Base-by-base conservation (phyloP, 2,797 vertebrate species). In the Channallabes apus region DNA sequence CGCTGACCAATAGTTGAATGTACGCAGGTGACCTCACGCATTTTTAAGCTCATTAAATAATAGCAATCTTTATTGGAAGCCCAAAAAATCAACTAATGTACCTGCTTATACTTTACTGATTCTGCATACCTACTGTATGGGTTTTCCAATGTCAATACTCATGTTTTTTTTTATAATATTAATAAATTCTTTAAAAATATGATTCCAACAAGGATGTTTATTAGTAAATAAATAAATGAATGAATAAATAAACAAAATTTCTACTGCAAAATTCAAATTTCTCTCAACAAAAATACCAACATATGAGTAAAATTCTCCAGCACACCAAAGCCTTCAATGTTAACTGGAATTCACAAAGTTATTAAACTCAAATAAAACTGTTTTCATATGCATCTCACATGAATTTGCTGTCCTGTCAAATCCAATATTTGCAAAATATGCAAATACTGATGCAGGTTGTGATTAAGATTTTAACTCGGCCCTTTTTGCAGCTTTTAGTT, bases 401-500 rank as follows among this genome's bases (percentile, higher is more conserved):
- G 85, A 71, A 81, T 85, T 75, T 54, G 54, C 83, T 72, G 68
- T 87, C 85, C 83, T 85, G 94, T 95, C 94, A 95, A 95, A 93
- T 94, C 94, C 95, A 96, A 96, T 95, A 96, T 95, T 94, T 96
- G 58, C 20, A 62, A 46, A 77, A 94, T 95, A 95, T 95, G 96
- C 95, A 96, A 96, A 96, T 96, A 96, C 93, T 94, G 94, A 96
- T 95, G 95, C 96, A 97, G 96, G 96, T 97, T 97, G 95, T 96
- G 96, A 97, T 97, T 96, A 96, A 96, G 96, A 96, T 96, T 97
- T 97, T 96, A 97, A 97, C 96, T 95, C 94, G 96, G 96, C 96
- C 95, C 96, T 95, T 86, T 91, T 92, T 75, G 71, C 85, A 96
- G 96, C 95, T 97, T 97, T 96, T 96, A 95, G 94, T 96, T 97